These are phyloP conservation scores for Ptychadena robeensis DNA, from an alignment of 2,797 vertebrate genomes.

Conservation along the genomic window DNA sequence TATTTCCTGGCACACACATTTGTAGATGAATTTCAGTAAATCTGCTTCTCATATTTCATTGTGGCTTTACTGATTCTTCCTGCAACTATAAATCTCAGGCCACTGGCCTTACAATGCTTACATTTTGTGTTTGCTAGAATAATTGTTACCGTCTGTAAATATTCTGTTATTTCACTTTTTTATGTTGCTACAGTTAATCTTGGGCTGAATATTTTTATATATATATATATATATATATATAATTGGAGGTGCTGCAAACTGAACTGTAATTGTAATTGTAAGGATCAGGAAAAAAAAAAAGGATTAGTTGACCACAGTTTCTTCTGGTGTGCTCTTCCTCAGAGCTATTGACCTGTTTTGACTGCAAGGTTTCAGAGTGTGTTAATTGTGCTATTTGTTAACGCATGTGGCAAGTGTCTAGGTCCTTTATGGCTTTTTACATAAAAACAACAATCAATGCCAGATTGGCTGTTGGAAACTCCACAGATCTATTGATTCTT, in stretches of 20 bases:
- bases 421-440: conserved; percentile 51
- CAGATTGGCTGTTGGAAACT: conserved; percentile 52
- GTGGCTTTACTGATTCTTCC: not conserved
- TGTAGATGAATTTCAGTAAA: conserved; percentile 41
- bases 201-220: conserved; percentile 32
- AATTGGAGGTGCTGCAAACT: conserved; percentile 52
- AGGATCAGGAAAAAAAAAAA: conserved; percentile 21
- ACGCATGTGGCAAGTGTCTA: conserved; percentile 52
- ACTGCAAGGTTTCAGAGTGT: conserved; percentile 42
- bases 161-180: conserved; percentile 26
- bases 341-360: conserved; percentile 62
- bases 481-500: conserved; percentile 52
- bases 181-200: conserved; percentile 33
- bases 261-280: too few species aligned
- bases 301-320: conserved; percentile 51
- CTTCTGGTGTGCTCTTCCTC: conserved; percentile 46
- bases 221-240: not conserved
- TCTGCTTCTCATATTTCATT: conserved; percentile 19
- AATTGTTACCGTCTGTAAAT: conserved; percentile 54
- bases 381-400: conserved; percentile 61
- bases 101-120: conserved; percentile 23
- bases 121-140: conserved; percentile 34
- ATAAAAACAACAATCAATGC: conserved; percentile 54
- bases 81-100: conserved; percentile 14
- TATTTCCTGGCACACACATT: conserved; percentile 32